Evolutionary conservation across 2,797 vertebrate genomes (phyloP), one percentile per base, ranked within the genome.

Genomic region (Rhinoraja longicauda): DNA sequence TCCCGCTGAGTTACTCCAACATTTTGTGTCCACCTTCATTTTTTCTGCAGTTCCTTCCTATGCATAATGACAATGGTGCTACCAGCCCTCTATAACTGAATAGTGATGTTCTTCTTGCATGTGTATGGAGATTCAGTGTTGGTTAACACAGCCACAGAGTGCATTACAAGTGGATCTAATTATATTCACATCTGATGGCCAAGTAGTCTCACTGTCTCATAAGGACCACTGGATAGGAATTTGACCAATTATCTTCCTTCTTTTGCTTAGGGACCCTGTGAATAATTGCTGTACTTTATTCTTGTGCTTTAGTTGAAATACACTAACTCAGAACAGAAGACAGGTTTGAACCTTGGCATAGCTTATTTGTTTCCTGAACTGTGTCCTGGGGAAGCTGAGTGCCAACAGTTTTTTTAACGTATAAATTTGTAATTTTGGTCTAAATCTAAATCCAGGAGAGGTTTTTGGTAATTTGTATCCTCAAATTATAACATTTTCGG

Each of bases 301-400:
- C 84, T 32, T 64, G 84, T 64, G 59, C 6, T 8, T 19, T 19
- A 21, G 7, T 36, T 88, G 53, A 36, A 9, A 88, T 19, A 1
- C 7, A 36, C 59, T 67, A 88, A 88, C 84, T 88, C n/a, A 36
- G 84, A 88, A 88, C 12, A 64, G 84, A 88, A 88, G 59, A 7
- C 62, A 1, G 62, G 7, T 64, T 88, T 88, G 62, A 88, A 67
- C 5, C 59, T 32, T 64, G 76, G 76, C 0, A 29, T 4, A 7
- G n/a, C 32, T 36, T 36, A 15, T 36, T 88, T n/a, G 64, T 32
- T 59, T 88, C 62, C 84, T 88, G 84, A 62, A 67, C 32, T 82
- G 45, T 57, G 29, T 57, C 57, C 59, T 32, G 57, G 57, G 17
- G 59, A 62, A n/a, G 15, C 26, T 82, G 8, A 57, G 45, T 29